Conservation (phyloP, 2,113 vertebrate genomes). For the Neopipo cinnamomea region DNA sequence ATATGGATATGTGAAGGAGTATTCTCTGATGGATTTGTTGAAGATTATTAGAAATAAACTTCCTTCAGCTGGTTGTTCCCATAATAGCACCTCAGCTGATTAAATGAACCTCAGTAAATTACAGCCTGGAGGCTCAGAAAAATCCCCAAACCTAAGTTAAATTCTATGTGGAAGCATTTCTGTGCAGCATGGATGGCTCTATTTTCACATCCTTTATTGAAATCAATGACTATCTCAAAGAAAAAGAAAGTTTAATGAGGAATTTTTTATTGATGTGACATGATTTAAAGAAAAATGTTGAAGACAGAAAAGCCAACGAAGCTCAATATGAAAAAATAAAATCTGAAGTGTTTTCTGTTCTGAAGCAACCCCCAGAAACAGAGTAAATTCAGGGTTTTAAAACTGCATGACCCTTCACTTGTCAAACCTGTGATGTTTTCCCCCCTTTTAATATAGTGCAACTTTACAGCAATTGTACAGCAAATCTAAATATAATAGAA, state of each 20-base stretch:
- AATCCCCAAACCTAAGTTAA: background rate
- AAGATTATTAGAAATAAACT: conserved; percentile 25
- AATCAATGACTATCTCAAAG: background rate
- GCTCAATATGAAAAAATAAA: background rate
- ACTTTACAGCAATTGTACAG: background rate
- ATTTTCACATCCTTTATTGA: background rate
- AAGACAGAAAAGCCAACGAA: background rate
- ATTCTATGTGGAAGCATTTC: background rate
- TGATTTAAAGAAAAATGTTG: background rate
- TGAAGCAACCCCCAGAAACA: background rate
- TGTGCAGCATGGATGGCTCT: background rate
- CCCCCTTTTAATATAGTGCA: background rate
- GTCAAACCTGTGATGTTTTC: background rate
- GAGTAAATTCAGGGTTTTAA: background rate
- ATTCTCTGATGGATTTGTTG: background rate
- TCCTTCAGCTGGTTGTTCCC: background rate
- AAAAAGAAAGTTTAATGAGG: background rate
- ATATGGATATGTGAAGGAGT: background rate
- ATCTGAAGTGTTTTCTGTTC: background rate
- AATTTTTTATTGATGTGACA: background rate
- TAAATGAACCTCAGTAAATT: conserved; percentile 22
- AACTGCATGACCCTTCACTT: background rate
- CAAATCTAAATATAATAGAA: background rate
- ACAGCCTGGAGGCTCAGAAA: background rate
- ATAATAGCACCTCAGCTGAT: conserved; percentile 6